phyloP scores from a whole-genome alignment of 2,888 invertebrate genomes.

The Cyrtodaria siliqua region DNA sequence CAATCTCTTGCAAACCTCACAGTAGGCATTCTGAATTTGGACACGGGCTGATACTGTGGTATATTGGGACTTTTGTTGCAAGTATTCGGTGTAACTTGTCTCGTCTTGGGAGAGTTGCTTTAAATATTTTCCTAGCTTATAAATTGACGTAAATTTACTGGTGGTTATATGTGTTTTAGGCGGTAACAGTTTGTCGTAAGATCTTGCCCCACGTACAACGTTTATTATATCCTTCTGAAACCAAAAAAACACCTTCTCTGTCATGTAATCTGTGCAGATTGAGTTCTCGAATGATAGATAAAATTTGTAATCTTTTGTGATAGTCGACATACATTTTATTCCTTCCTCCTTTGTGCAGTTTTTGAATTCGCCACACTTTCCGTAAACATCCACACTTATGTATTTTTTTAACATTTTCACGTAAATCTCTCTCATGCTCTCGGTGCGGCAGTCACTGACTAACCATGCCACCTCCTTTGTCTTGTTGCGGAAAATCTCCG shows the following conservation, averaged over 20 bases:
- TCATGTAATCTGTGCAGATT: slow-evolving; percentile 53
- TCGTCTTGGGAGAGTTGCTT: slow-evolving; percentile 17
- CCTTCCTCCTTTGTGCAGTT: slow-evolving; percentile 44
- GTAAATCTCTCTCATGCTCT: slow-evolving; percentile 42
- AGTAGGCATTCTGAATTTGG: slow-evolving; percentile 32
- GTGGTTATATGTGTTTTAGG: slow-evolving; percentile 47
- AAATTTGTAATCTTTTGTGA: slow-evolving; percentile 46
- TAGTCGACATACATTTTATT: slow-evolving; percentile 14
- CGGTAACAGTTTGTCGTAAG: slow-evolving; percentile 41
- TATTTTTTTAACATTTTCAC: slow-evolving; percentile 31
- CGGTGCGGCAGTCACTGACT: slow-evolving; percentile 52
- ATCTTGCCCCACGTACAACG: slow-evolving; percentile 46
- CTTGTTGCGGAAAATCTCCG: slow-evolving; percentile 33
- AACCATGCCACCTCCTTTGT: slow-evolving; percentile 45
- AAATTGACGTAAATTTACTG: slow-evolving; percentile 31
- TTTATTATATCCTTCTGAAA: slow-evolving; percentile 43
- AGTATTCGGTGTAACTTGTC: slow-evolving; percentile 28
- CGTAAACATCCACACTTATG: slow-evolving; percentile 46
- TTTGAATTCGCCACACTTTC: slow-evolving; percentile 36
- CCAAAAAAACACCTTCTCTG: slow-evolving; percentile 57
- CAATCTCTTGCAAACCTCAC: slow-evolving; percentile 37
- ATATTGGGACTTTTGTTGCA: background rate
- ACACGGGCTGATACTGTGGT: too few relatives aligned
- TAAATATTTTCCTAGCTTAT: slow-evolving; percentile 29
- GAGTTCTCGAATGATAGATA: slow-evolving; percentile 63